phyloP scores from a whole-genome alignment of 2,797 vertebrate genomes.

The Cyclopterus lumpus region DNA sequence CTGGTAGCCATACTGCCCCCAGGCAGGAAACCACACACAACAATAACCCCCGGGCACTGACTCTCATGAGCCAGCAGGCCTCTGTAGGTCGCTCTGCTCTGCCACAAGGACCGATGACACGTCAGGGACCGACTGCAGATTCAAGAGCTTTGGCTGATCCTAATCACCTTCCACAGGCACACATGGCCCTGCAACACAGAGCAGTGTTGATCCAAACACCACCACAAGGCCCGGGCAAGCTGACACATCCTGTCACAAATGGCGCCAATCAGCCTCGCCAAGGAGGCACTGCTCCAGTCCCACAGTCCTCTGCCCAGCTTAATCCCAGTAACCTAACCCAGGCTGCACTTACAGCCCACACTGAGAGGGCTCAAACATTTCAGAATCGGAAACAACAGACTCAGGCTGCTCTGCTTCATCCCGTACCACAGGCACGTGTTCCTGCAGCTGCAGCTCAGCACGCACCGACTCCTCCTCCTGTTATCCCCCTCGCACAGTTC shows the following conservation, averaged over 20 bases:
- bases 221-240: slow-evolving; percentile 46
- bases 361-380: slow-evolving; percentile 61
- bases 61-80: slow-evolving; percentile 57
- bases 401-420: slow-evolving; percentile 67
- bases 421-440: slow-evolving; percentile 27
- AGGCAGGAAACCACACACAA: slow-evolving; percentile 65
- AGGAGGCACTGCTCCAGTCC: slow-evolving; percentile 38
- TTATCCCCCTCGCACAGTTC: slow-evolving; percentile 75
- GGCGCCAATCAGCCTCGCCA: slow-evolving; percentile 57
- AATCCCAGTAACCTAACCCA: slow-evolving; percentile 69
- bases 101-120: slow-evolving; percentile 52
- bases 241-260: slow-evolving; percentile 50
- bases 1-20: slow-evolving; percentile 51
- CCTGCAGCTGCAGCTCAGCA: slow-evolving; percentile 10
- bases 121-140: slow-evolving; percentile 49
- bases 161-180: slow-evolving; percentile 74
- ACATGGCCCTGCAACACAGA: slow-evolving; percentile 54
- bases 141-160: slow-evolving; percentile 75
- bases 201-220: slow-evolving; percentile 41
- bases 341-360: slow-evolving; percentile 73
- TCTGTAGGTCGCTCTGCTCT: slow-evolving; percentile 37
- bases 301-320: slow-evolving; percentile 27
- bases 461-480: slow-evolving; percentile 77
- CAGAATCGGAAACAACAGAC: slow-evolving; percentile 75
- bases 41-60: slow-evolving; percentile 62